Percentiles rank a stretch among this genome's conserved stretches.
phyloP scores from a whole-genome alignment of 2,113 vertebrate species.

The Chaetura pelagica region DNA sequence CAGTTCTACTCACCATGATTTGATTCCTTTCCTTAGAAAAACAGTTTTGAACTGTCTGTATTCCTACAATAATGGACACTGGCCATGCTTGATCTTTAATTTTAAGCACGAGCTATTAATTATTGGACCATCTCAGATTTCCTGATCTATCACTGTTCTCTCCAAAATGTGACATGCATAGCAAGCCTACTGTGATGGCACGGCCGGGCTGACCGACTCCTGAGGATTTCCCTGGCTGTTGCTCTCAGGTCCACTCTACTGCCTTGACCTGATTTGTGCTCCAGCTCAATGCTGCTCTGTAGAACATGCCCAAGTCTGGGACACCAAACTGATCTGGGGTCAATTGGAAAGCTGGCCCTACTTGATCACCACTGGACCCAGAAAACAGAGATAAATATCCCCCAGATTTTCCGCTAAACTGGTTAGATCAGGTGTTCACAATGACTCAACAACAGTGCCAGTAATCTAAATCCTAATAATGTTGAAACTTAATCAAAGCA shows the following conservation, averaged over 20 bases:
- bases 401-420: neutral
- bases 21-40: conserved; percentile 15
- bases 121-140: neutral
- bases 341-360: neutral
- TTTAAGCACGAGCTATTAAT: neutral
- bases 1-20: neutral
- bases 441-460: neutral
- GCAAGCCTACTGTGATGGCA: neutral
- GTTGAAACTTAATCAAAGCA: neutral
- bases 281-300: neutral
- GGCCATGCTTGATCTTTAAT: neutral
- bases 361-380: neutral
- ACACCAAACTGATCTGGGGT: neutral
- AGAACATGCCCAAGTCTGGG: neutral
- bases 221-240: neutral
- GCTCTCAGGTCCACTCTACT: neutral
- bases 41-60: neutral
- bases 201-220: neutral
- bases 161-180: neutral
- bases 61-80: neutral
- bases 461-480: neutral
- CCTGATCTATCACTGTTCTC: neutral
- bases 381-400: neutral
- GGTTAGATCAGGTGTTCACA: neutral
- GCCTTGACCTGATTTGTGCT: neutral